Conservation (phyloP, 2,113 vertebrate species). For the Balaeniceps rex region DNA sequence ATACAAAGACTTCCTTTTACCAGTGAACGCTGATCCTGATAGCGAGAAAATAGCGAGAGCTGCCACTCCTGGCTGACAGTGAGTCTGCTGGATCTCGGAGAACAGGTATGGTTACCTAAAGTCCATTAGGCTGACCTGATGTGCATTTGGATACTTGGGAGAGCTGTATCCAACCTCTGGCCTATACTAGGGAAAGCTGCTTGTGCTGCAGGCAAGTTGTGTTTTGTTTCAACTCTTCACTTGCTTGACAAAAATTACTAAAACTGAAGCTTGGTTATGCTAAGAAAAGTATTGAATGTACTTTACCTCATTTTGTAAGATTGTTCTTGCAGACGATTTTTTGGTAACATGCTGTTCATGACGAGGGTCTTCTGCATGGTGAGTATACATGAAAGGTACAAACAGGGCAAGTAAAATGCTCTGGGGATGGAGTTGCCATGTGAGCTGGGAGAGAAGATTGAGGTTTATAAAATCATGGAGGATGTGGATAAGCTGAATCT, state of each 20-base stretch:
- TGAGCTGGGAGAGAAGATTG: not conserved
- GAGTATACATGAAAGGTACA: not conserved
- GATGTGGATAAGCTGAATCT: not conserved
- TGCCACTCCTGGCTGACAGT: not conserved
- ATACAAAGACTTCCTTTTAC: not conserved
- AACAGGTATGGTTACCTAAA: not conserved
- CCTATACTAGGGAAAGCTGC: not conserved
- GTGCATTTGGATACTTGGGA: not conserved
- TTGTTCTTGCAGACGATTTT: not conserved
- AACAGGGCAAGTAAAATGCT: not conserved
- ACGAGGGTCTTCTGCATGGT: not conserved
- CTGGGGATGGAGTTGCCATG: not conserved
- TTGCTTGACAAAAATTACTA: not conserved
- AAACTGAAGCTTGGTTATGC: not conserved
- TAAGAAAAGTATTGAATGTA: not conserved
- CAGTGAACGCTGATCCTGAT: not conserved
- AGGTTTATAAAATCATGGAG: not conserved
- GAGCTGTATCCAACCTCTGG: not conserved
- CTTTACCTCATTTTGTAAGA: not conserved
- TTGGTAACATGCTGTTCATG: not conserved
- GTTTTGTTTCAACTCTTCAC: not conserved
- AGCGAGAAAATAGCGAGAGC: not conserved
- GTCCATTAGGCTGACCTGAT: not conserved
- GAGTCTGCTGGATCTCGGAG: not conserved
- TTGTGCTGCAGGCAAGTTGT: not conserved